Base-by-base conservation (phyloP, 2,888 invertebrate genomes). In the Baccha elongata region DNA sequence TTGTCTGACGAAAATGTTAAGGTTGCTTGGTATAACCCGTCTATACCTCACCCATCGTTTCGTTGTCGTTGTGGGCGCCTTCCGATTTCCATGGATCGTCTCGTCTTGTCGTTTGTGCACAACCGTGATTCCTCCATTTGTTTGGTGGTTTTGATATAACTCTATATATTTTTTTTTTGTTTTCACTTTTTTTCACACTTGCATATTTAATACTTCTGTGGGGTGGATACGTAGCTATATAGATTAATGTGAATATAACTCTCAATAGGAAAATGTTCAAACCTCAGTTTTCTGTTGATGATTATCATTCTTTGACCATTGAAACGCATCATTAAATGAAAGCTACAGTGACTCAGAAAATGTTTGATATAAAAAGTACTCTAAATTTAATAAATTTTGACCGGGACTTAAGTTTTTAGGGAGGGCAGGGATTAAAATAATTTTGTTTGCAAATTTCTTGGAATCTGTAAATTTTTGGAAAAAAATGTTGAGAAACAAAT, bases 71-170 rank as follows among this genome's bases (percentile, higher is more conserved):
- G 11, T 40, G 23, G 40, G 15, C 40, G 23, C 58, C 58, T 15
- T 21, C 21, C 23, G 10, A 37, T 3, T 32, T 3, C 8, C n/a
- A 53, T 53, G 19, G 21, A 15, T 44, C n/a, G 26, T 13, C 37
- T 35, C 35, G 37, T 26, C 35, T 23, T 40, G 15, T 35, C 13
- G 76, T 71, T 60, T 81, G 76, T 71, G 32, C 71, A 17, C 42
- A 64, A 71, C 76, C 55, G 76, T 81, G 81, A 71, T 76, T 75
- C 75, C 64, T 65, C 58, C 64, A 80, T 69, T 74, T 69, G 80
- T 69, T 58, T 68, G 69, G 64, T 53, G 68, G 74, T 65, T 69
- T 79, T 58, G 46, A 21, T 40, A 40, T 23, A 23, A 40, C 23
- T 21, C 10, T 13, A 7, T 15, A n/a, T n/a, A n/a, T 26, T 2